These are phyloP conservation scores for Heliconius erato DNA, from an alignment of 2,888 invertebrate species.

Conservation along the genomic window DNA sequence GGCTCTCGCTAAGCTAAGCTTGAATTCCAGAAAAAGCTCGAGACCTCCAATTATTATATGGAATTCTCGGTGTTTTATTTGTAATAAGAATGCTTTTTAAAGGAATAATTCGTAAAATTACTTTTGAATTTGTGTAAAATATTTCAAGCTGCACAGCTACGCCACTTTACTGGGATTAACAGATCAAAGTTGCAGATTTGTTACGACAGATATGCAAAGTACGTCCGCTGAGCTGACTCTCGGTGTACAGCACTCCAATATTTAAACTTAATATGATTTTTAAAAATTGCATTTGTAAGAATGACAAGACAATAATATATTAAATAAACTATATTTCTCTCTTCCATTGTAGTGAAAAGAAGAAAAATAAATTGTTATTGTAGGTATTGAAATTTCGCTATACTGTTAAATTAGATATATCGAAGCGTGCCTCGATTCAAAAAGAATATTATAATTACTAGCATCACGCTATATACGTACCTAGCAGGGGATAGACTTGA, in stretches of 20 bases:
- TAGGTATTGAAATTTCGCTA: background rate
- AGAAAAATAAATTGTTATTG: background rate
- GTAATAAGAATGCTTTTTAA: background rate
- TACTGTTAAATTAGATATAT: background rate
- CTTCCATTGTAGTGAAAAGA: background rate
- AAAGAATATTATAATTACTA: too few species aligned
- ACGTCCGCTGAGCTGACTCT: background rate
- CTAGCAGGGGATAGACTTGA: too few species aligned
- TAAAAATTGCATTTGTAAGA: background rate
- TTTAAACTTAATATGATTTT: background rate
- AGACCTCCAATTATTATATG: too few species aligned
- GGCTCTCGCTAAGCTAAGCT: too few species aligned
- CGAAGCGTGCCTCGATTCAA: too few species aligned
- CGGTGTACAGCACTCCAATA: background rate
- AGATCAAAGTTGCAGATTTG: conserved; percentile 2
- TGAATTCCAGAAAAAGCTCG: too few species aligned
- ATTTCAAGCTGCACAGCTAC: background rate
- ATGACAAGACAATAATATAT: background rate
- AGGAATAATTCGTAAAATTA: background rate
- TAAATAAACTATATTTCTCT: background rate
- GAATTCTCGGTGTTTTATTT: background rate
- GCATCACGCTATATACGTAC: background rate
- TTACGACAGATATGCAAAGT: background rate
- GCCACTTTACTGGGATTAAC: background rate
- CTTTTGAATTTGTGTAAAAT: background rate